Evolutionary conservation across 1,140 invertebrate genomes (phyloP), one percentile per base, ranked within the genome.

Genomic region (Saccostrea echinata): DNA sequence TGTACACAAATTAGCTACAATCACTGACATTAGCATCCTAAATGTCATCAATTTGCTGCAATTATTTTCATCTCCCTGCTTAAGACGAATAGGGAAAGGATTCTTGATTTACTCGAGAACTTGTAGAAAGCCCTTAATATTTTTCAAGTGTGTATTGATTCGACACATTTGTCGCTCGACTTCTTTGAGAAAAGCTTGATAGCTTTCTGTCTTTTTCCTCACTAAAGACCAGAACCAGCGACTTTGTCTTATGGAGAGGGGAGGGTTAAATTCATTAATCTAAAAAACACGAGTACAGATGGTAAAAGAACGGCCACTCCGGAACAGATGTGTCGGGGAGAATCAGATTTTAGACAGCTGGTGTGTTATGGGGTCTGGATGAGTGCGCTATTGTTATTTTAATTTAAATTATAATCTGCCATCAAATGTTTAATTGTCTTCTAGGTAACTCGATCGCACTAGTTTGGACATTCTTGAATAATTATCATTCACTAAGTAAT

Each of bases 321-420:
- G 43, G 85, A 76, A 86, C 91, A 91, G 91, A 91, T 91, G 91
- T 90, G 87, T 81, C 55, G 43, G 21, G 83, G 55, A 53, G 80
- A 91, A 88, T 90, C 80, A 57, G 84, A 86, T 90, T 87, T 52
- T 84, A 83, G 84, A 88, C 91, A 91, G 90, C 90, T 91, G 91
- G 88, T 86, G 85, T 71, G 33, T 82, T 81, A 84, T 57, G 80
- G 64, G 64, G 53, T 80, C 84, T 88, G 61, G 76, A 88, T 87
- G 85, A 82, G 64, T 85, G 16, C 57, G n/a, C 87, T 76, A 87
- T 91, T 91, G 90, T 91, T 82, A 90, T 91, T 91, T 85, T 91
- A 90, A 91, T 91, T 90, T 90, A 90, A 88, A 81, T 88, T 84
- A 90, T 91, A 90, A 90, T 91, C 88, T 88, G 83, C 86, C 55